These are phyloP conservation scores for Brachyalestes nurse DNA, from an alignment of 2,797 vertebrate genomes.

Conservation along the genomic window DNA sequence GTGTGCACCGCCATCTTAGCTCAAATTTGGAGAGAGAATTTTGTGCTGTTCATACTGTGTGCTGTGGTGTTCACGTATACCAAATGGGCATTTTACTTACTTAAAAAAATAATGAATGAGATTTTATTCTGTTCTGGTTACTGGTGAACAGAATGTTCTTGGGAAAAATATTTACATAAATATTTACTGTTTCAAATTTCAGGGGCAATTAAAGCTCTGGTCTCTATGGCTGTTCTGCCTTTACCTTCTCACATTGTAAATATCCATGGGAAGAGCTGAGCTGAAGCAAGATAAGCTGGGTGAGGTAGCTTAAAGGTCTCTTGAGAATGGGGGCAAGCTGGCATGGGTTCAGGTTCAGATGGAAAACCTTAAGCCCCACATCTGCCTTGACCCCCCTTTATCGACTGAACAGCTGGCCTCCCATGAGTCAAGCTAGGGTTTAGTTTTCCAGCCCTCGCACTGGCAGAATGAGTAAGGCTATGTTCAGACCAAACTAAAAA, in stretches of 20 bases:
- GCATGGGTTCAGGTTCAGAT: constrained; percentile 41
- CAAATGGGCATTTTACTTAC: no score
- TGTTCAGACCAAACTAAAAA: constrained; percentile 19
- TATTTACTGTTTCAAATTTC: no score
- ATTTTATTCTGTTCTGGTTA: no score
- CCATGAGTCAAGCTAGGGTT: constrained; percentile 37
- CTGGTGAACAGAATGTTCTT: no score
- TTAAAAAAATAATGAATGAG: no score
- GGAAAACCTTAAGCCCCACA: constrained; percentile 42
- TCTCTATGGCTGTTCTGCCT: neutral
- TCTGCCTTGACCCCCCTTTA: constrained; percentile 46
- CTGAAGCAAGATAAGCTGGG: constrained; percentile 21
- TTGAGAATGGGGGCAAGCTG: constrained; percentile 24
- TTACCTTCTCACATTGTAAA: neutral
- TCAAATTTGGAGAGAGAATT: no score
- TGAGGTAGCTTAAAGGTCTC: constrained; percentile 32
- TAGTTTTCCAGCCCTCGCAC: constrained; percentile 32
- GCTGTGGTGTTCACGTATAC: no score
- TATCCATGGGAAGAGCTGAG: neutral
- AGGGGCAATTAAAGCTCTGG: no score
- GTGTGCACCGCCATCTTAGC: no score
- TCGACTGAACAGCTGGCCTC: constrained; percentile 50
- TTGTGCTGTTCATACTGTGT: no score
- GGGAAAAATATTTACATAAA: no score
- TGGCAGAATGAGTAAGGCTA: constrained; percentile 13